Evolutionary conservation across 2,888 invertebrate genomes (phyloP), one percentile per base, ranked within the genome.

Genomic region (Athripsodes cinereus): DNA sequence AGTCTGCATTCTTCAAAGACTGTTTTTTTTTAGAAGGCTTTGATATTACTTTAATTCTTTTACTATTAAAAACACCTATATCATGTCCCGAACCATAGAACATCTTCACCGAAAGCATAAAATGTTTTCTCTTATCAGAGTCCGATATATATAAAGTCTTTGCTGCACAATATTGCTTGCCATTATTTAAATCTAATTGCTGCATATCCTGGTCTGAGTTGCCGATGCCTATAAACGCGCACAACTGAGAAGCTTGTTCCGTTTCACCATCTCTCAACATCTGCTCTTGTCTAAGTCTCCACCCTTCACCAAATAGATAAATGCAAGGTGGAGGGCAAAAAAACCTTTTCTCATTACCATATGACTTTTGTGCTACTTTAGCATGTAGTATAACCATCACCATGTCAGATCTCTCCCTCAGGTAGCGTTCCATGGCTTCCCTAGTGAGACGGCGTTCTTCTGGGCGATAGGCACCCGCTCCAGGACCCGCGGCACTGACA

Each of bases 21-120:
- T 99, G 99, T 73, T 99, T 99, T 81, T 99, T 99, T 76, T 99
- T 99, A 64, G 98, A 98, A 55, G 99, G 99, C 73, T 99, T 99
- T 60, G 98, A 98, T 74, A 99, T 99, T 66, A 99, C 99, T 83
- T 99, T 99, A 72, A 99, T 99, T 69, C 98, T 83, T 76, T 97
- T 96, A 72, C 97, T 97, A 77, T 96, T 92, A 79, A 99, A 99
- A 59, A 96, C 91, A 61, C 99, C 99, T 69, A 99, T 95, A 73
- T 99, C 97, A 73, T 97, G 96, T 22, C 96, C 96, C 71, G 92
- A 96, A 22, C 96, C 96, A 76, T 98, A 98, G 72, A 98, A 98
- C 95, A 99, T 96, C 77, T 98, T 97, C 40, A 98, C 96, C 22
- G 95, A 92, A 34, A 99, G 82, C 94, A 97, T 97, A 71, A 99